A percentile compares a stretch with the other conserved stretches of the same genome.
phyloP scores from a whole-genome alignment of 2,888 invertebrate species.

The Hipparchia semele region DNA sequence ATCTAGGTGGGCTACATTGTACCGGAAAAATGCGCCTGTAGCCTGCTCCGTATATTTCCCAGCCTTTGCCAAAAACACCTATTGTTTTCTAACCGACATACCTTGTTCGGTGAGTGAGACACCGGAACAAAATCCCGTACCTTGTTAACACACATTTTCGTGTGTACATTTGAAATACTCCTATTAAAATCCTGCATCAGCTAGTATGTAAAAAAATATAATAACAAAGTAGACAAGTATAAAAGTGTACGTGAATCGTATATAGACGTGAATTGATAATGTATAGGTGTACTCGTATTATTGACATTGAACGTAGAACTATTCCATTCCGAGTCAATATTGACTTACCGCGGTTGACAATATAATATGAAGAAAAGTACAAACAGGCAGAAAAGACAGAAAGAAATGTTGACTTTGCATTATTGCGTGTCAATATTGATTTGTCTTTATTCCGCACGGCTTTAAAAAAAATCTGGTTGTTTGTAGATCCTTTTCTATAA shows the following conservation, averaged over 20 bases:
- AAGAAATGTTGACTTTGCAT: slow-evolving; percentile 11
- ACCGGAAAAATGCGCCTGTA: slow-evolving; percentile 2
- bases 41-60: background rate
- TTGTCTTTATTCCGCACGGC: background rate
- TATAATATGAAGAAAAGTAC: background rate
- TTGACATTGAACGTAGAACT: background rate
- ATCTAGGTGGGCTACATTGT: background rate
- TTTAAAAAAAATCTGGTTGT: background rate
- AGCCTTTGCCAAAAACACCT: background rate
- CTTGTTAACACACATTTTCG: background rate
- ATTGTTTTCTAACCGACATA: background rate
- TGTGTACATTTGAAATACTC: background rate
- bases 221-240: background rate
- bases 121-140: background rate
- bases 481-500: no score
- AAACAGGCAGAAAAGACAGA: slow-evolving; percentile 1
- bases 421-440: slow-evolving; percentile 11
- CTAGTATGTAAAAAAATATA: background rate
- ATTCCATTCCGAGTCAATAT: slow-evolving; percentile 5
- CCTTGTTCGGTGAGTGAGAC: background rate
- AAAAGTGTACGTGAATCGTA: background rate
- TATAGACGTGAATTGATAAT: no score
- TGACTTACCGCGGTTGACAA: background rate
- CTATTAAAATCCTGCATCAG: no score
- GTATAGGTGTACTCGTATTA: no score